These are phyloP conservation scores for Ianthella basta DNA, from an alignment of 37 sponge, comb jelly and placozoan genomes.

Conservation along the genomic window DNA sequence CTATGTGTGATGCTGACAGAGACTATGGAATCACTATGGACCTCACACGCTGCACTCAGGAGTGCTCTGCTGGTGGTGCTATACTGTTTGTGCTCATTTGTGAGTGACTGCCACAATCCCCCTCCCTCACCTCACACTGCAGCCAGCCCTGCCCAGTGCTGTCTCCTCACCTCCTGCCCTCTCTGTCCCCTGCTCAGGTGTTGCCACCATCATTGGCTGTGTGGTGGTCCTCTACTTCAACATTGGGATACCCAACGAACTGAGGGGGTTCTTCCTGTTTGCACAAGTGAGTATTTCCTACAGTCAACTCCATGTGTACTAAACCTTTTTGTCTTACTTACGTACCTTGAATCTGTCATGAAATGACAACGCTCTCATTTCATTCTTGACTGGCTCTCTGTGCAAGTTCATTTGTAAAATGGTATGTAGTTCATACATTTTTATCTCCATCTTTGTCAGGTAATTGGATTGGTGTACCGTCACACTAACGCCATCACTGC, in stretches of 20 bases:
- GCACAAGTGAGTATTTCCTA: constrained; percentile 31
- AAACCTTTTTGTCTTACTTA: no score
- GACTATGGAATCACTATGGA: constrained; percentile 65
- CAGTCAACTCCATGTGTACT: no score
- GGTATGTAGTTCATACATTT: no score
- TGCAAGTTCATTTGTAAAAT: no score
- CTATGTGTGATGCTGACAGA: constrained; percentile 28
- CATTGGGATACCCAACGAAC: constrained; percentile 52
- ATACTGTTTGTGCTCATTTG: constrained; percentile 44
- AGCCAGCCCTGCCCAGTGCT: no score
- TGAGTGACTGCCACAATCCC: background rate
- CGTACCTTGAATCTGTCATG: no score
- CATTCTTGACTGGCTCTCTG: no score
- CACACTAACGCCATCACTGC: background rate
- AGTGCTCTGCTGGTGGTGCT: constrained; percentile 6
- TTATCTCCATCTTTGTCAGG: constrained; percentile 23
- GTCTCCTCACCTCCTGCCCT: no score
- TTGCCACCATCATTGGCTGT: background rate
- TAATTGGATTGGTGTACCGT: constrained; percentile 53
- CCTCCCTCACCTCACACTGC: background rate
- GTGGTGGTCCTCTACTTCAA: constrained; percentile 44
- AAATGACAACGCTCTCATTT: no score
- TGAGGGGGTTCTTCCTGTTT: constrained; percentile 59
- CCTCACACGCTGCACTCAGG: constrained; percentile 41
- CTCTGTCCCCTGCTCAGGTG: constrained; percentile 23